Percentiles rank a stretch among this genome's conserved stretches.
Evolutionary conservation across 1,140 invertebrate species (phyloP).

Genomic region (Ectropis grisescens): DNA sequence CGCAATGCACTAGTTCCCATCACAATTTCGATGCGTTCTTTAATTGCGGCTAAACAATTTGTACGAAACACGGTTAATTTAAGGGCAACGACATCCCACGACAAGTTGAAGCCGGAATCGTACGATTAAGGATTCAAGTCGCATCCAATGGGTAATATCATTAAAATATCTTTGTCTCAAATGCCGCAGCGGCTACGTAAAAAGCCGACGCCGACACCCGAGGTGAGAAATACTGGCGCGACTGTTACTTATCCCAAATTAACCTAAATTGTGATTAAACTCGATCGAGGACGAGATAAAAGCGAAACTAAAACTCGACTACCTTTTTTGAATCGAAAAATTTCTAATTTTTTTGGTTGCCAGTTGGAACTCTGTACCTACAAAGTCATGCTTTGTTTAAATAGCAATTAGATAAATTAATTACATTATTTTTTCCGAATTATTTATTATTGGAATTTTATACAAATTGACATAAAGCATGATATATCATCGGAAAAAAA

Average conservation of each 20-base stretch:
- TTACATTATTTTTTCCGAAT: too few relatives aligned
- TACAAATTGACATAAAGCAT: too few relatives aligned
- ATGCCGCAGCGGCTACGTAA: conserved; percentile 47
- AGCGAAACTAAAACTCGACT: too few relatives aligned
- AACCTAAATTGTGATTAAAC: conserved; percentile 25
- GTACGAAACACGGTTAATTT: conserved; percentile 54
- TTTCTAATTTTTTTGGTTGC: too few relatives aligned
- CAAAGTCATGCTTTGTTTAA: too few relatives aligned
- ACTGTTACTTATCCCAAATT: conserved; percentile 24
- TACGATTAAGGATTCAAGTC: conserved; percentile 60
- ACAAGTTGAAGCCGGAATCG: conserved; percentile 33
- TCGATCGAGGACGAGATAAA: too few relatives aligned
- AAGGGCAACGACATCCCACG: conserved; percentile 57
- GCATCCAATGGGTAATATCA: conserved; percentile 61
- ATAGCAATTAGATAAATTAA: too few relatives aligned
- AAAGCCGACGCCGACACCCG: conserved; percentile 38
- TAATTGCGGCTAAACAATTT: conserved; percentile 58
- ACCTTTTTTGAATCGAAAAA: too few relatives aligned
- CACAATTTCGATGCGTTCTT: conserved; percentile 35
- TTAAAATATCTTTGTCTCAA: conserved; percentile 67
- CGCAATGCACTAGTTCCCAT: conserved; percentile 55
- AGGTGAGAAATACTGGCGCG: conserved; percentile 56
- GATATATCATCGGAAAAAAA: too few relatives aligned
- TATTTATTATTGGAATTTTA: too few relatives aligned
- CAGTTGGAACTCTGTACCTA: too few relatives aligned